Evolutionary conservation across 2,888 invertebrate species (phyloP).

Genomic region (Metalampra italica): DNA sequence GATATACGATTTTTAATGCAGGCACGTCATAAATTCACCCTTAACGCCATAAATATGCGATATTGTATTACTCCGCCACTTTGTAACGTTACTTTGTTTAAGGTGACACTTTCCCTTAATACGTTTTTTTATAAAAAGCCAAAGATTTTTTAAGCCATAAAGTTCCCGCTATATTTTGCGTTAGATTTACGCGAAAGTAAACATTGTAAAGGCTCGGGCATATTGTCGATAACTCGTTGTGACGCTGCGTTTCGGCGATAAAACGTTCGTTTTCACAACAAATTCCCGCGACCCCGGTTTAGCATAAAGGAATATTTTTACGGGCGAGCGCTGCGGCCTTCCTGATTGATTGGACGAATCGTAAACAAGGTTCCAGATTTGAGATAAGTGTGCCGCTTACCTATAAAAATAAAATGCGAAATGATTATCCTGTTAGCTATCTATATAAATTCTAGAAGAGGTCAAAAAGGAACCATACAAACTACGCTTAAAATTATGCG

Average conservation of each 20-base stretch:
- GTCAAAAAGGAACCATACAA: no score
- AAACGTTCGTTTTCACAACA: conserved; percentile 35
- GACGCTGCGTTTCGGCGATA: conserved; percentile 32
- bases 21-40: conserved; percentile 14
- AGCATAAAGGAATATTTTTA: conserved; percentile 35
- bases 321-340: conserved; percentile 31
- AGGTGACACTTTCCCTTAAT: conserved; percentile 10
- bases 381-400: conserved; percentile 18
- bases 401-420: background rate
- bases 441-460: no score
- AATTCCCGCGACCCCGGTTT: conserved; percentile 35
- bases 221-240: conserved; percentile 24
- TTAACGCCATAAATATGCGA: conserved; percentile 12
- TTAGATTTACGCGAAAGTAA: conserved; percentile 14
- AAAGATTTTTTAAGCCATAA: conserved; percentile 10
- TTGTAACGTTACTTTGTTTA: conserved; percentile 11
- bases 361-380: conserved; percentile 37
- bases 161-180: conserved; percentile 14
- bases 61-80: conserved; percentile 17
- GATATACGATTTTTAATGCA: conserved; percentile 15
- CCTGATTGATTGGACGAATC: conserved; percentile 51
- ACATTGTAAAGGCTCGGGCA: conserved; percentile 4
- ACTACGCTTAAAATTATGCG: no score
- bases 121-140: conserved; percentile 4
- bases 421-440: no score